Base-by-base conservation (phyloP, 2,113 vertebrate genomes). In the Tyto alba region DNA sequence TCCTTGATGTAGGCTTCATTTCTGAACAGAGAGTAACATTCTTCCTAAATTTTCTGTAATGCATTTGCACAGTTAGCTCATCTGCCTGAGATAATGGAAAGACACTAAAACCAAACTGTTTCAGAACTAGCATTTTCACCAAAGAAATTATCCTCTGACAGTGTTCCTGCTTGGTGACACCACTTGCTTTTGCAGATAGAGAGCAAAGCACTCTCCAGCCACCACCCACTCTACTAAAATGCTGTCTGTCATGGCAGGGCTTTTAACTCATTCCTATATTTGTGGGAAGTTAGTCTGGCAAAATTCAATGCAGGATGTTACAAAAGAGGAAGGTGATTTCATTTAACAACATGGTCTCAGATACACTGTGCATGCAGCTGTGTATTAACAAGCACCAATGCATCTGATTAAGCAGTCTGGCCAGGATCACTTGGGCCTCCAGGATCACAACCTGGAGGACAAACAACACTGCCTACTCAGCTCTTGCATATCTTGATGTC, bases 381-480 rank as follows among this genome's bases (percentile, higher is more conserved):
- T 26, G 29, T 41, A 23, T 12, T 34, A 68, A 52, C 43, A n/a
- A 43, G 29, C 10, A 57, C 11, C 23, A 59, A 83, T 12, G 18
- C 13, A 52, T 19, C 43, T 2, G 1, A 8, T 14, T 32, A 50
- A 68, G 34, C 40, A 69, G 8, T 11, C 29, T 69, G 36, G 30
- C 12, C 12, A 43, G 29, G 27, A 36, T 47, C 2, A 1, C 26
- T 76, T 47, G 8, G 23, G 20, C 10, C n/a, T n/a, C n/a, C n/a
- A n/a, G n/a, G n/a, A n/a, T n/a, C n/a, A 18, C 1, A 2, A 9
- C 26, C 53, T 2, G 15, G 6, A 89, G 32, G 8, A 52, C 4
- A 66, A 77, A 15, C 6, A 34, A 17, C 4, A 2, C 50, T 47
- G 13, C 27, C 23, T 59, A 29, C 0, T 1, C 23, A 62, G 7